Conservation (phyloP, 2,888 invertebrate species). For the Embidobia sp. region DNA sequence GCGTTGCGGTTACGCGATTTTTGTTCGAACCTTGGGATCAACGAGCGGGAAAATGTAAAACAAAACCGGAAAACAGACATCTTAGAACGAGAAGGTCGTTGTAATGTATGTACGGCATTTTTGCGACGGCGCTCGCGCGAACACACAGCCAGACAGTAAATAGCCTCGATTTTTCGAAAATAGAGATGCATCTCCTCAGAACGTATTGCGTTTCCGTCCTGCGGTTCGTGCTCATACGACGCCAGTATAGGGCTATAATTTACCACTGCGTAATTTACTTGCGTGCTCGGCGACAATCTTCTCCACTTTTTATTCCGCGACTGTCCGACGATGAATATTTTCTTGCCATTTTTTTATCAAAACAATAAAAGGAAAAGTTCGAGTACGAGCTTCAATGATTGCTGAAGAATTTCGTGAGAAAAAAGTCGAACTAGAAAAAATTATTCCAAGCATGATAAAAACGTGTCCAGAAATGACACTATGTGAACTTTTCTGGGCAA, state of each 20-base stretch:
- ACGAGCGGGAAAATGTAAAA: constrained; percentile 23
- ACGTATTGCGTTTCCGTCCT: constrained; percentile 57
- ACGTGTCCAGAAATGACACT: too few species aligned
- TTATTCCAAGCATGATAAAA: too few species aligned
- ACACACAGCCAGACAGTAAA: constrained; percentile 25
- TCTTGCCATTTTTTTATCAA: constrained; percentile 48
- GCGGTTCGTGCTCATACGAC: constrained; percentile 47
- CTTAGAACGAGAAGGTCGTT: constrained; percentile 36
- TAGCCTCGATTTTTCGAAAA: constrained; percentile 49
- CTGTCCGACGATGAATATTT: constrained; percentile 15
- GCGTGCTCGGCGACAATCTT: constrained; percentile 51
- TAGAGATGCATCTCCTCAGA: constrained; percentile 51
- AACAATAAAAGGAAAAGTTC: constrained; percentile 35
- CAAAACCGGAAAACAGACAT: constrained; percentile 47
- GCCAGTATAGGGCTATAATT: constrained; percentile 42
- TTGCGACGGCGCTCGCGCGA: constrained; percentile 8
- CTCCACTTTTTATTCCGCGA: constrained; percentile 24
- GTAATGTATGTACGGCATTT: constrained; percentile 39
- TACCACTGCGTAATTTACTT: constrained; percentile 47
- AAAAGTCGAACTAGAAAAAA: constrained; percentile 7
- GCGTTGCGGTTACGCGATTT: constrained; percentile 20
- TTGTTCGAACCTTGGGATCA: not conserved
- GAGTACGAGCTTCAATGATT: too few species aligned
- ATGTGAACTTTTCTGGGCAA: too few species aligned
- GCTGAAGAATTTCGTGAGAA: too few species aligned